Conservation (phyloP, 2,888 invertebrate species). For the Gari tellinella region DNA sequence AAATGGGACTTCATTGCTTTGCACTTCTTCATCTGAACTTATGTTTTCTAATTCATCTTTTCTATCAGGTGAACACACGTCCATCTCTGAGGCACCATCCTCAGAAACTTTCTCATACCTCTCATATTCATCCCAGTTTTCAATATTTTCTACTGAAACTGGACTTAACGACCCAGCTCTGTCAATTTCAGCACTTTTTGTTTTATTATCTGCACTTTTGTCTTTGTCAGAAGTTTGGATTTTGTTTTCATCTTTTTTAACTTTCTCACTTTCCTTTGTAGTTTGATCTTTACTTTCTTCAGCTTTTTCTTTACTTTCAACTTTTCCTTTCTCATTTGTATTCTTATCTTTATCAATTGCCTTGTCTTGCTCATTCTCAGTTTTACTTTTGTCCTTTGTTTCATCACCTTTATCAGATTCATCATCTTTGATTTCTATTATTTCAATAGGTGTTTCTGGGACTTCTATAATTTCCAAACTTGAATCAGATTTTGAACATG, state of each 20-base stretch:
- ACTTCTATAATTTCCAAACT: neutral
- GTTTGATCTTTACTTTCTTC: neutral
- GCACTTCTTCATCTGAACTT: conserved; percentile 35
- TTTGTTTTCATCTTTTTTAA: neutral
- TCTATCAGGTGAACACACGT: neutral
- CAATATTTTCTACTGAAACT: conserved; percentile 42
- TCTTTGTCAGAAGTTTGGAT: too few relatives aligned
- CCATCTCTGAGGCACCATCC: conserved; percentile 22
- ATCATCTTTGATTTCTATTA: neutral
- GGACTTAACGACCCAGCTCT: conserved; percentile 31
- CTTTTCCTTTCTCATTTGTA: neutral
- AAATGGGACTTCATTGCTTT: conserved; percentile 3
- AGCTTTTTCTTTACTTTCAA: neutral
- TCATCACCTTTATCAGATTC: conserved; percentile 5
- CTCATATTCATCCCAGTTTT: conserved; percentile 48
- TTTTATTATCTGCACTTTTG: neutral
- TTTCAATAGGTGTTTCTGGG: conserved; percentile 1
- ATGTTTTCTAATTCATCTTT: conserved; percentile 45
- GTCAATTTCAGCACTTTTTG: neutral
- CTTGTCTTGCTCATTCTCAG: neutral
- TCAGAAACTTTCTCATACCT: conserved; percentile 49
- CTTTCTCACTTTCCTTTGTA: neutral
- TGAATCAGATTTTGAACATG: neutral
- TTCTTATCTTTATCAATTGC: neutral
- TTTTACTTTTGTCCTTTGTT: neutral